Evolutionary conservation across 2,113 vertebrate genomes (phyloP).

Genomic region (Tautogolabrus adspersus): DNA sequence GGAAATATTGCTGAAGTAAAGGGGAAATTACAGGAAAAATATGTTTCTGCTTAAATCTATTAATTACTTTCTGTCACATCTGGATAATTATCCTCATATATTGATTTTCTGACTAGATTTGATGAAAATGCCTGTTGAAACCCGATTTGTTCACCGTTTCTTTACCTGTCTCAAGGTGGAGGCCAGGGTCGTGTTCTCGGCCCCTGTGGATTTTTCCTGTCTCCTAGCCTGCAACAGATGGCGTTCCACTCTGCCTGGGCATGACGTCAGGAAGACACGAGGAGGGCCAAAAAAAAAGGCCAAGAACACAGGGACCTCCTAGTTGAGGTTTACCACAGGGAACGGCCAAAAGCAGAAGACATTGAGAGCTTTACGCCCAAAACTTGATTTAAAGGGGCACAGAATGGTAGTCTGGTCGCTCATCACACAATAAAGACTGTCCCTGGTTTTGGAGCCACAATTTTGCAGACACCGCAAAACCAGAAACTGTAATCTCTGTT

Average conservation of each 20-base stretch:
- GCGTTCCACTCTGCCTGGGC: constrained; percentile 41
- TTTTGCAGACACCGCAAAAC: constrained; percentile 33
- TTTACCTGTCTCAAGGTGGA: constrained; percentile 37
- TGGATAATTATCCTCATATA: no score
- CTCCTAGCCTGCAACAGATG: constrained; percentile 57
- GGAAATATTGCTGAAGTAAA: not conserved
- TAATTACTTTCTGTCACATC: no score
- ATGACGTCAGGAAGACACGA: constrained; percentile 58
- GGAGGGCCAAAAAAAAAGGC: constrained; percentile 43
- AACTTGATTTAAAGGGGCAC: constrained; percentile 23
- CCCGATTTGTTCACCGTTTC: not conserved
- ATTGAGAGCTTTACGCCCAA: constrained; percentile 20
- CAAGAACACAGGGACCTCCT: constrained; percentile 47
- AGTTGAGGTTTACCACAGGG: constrained; percentile 37
- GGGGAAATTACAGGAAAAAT: not conserved
- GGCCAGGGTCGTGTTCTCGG: constrained; percentile 17
- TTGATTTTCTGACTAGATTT: no score
- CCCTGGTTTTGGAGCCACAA: constrained; percentile 18
- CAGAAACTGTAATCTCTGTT: not conserved
- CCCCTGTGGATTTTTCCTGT: constrained; percentile 32
- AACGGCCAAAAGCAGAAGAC: not conserved
- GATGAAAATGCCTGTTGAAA: constrained; percentile 39
- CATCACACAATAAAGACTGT: constrained; percentile 16
- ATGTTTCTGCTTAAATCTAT: not conserved
- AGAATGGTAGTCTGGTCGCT: not conserved